These are phyloP conservation scores for Fistularia commersonii DNA, from an alignment of 2,797 vertebrate species.

Conservation along the genomic window DNA sequence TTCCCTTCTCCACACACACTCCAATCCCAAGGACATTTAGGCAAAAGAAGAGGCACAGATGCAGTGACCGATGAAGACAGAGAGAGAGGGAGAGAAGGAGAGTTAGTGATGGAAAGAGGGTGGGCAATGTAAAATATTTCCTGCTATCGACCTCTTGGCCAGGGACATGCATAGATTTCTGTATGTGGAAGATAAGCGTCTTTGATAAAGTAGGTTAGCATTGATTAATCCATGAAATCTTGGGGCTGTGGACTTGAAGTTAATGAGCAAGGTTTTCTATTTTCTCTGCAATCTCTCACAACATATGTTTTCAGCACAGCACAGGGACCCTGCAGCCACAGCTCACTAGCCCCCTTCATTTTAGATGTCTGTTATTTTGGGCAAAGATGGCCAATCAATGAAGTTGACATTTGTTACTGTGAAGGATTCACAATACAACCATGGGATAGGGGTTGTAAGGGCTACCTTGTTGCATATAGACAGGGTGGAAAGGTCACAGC, in stretches of 20 bases:
- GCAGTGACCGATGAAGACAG: slow-evolving; percentile 38
- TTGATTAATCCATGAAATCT: slow-evolving; percentile 86
- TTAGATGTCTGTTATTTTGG: slow-evolving; percentile 70
- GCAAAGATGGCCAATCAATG: slow-evolving; percentile 73
- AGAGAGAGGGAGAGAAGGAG: slow-evolving; percentile 24
- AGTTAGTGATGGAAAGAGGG: slow-evolving; percentile 50
- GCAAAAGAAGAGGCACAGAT: slow-evolving; percentile 52
- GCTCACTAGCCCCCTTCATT: slow-evolving; percentile 15
- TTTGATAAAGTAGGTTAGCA: slow-evolving; percentile 85
- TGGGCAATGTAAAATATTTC: slow-evolving; percentile 76
- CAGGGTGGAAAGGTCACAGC: slow-evolving; percentile 67
- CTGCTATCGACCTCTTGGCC: slow-evolving; percentile 74
- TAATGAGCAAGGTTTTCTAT: slow-evolving; percentile 81
- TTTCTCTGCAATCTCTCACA: slow-evolving; percentile 64
- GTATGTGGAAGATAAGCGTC: slow-evolving; percentile 82
- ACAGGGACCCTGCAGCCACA: slow-evolving; percentile 38
- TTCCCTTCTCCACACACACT: slow-evolving; percentile 51
- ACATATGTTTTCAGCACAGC: slow-evolving; percentile 54
- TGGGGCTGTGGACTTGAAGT: slow-evolving; percentile 74
- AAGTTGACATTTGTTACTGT: slow-evolving; percentile 73
- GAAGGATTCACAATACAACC: slow-evolving; percentile 75
- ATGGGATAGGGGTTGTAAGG: slow-evolving; percentile 56
- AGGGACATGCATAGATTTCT: slow-evolving; percentile 79
- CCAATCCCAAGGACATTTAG: slow-evolving; percentile 70
- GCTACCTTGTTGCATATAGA: slow-evolving; percentile 52